Conservation (phyloP, 2,888 invertebrate genomes). For the Hydrotaea cyrtoneurina region DNA sequence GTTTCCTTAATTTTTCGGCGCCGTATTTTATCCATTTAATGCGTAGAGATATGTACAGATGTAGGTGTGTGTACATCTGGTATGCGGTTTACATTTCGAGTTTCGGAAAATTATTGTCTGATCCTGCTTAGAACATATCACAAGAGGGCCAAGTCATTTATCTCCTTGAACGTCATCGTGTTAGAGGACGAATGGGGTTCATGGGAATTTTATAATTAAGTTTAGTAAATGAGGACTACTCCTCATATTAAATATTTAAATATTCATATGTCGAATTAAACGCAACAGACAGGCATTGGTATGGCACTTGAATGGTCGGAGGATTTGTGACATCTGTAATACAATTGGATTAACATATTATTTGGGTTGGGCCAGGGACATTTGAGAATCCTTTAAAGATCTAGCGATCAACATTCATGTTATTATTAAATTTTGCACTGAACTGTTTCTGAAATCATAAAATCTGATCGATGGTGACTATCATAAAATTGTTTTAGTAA, state of each 20-base stretch:
- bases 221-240: background rate
- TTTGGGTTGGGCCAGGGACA: too few relatives aligned
- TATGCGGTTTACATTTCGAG: background rate
- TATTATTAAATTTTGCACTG: too few relatives aligned
- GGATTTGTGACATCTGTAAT: too few relatives aligned
- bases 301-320: too few relatives aligned
- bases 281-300: too few relatives aligned
- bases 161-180: background rate
- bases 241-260: conserved; percentile 1
- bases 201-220: conserved; percentile 11
- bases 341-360: too few relatives aligned
- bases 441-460: too few relatives aligned
- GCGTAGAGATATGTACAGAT: background rate
- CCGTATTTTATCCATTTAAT: background rate
- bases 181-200: background rate
- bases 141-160: background rate
- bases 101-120: background rate
- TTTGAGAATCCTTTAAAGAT: too few relatives aligned
- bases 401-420: too few relatives aligned
- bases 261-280: background rate
- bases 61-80: background rate
- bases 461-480: too few relatives aligned
- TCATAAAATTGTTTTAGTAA: too few relatives aligned
- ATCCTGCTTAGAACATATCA: background rate
- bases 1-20: background rate